A percentile compares a stretch with the other conserved stretches of the same genome.
phyloP scores from a whole-genome alignment of 2,888 invertebrate genomes.

The Amphiduros pacificus region DNA sequence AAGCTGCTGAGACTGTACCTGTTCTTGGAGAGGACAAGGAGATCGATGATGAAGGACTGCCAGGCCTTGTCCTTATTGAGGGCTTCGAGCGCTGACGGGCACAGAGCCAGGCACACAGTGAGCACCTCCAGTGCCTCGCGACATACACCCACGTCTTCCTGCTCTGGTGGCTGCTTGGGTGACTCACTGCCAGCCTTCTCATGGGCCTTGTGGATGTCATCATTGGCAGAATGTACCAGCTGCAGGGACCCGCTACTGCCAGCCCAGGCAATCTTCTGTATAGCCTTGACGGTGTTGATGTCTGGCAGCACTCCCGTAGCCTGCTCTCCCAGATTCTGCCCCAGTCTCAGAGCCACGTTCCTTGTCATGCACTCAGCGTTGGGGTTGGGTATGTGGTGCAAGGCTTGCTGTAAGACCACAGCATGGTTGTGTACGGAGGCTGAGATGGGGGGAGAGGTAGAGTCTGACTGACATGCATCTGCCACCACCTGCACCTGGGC shows the following conservation, averaged over 20 bases:
- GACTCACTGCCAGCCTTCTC: slow-evolving; percentile 38
- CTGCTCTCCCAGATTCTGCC: slow-evolving; percentile 78
- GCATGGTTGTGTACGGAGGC: slow-evolving; percentile 17
- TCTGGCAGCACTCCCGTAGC: slow-evolving; percentile 69
- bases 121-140: slow-evolving; percentile 91
- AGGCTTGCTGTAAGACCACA: slow-evolving; percentile 74
- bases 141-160: slow-evolving; percentile 68
- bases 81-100: slow-evolving; percentile 81
- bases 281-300: slow-evolving; percentile 72
- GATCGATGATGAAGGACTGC: slow-evolving; percentile 85
- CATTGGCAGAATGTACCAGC: slow-evolving; percentile 66
- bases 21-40: slow-evolving; percentile 79
- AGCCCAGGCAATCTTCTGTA: slow-evolving; percentile 79
- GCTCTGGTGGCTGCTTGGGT: slow-evolving; percentile 42
- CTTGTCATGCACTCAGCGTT: slow-evolving; percentile 82
- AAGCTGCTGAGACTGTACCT: no score
- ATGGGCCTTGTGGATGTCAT: slow-evolving; percentile 70
- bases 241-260: slow-evolving; percentile 73
- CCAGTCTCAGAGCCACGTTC: slow-evolving; percentile 80
- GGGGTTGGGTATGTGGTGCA: slow-evolving; percentile 81
- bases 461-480: slow-evolving; percentile 66
- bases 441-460: slow-evolving; percentile 61
- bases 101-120: slow-evolving; percentile 84
- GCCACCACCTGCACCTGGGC: slow-evolving; percentile 60
- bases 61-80: slow-evolving; percentile 81